These are phyloP conservation scores for Diuraphis noxia DNA, from an alignment of 1,140 invertebrate species.

Conservation along the genomic window DNA sequence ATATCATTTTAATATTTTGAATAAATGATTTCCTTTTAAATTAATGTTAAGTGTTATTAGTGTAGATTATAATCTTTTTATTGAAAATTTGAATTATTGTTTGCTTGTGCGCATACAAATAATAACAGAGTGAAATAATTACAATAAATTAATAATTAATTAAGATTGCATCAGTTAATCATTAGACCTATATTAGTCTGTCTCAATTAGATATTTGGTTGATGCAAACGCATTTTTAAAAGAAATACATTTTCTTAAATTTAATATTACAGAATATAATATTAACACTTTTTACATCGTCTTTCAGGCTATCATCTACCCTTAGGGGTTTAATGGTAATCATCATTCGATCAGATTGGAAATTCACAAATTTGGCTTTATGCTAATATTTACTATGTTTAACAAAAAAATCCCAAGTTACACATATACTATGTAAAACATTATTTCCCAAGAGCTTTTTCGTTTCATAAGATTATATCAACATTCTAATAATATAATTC, in stretches of 20 bases:
- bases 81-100: neutral
- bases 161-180: neutral
- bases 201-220: neutral
- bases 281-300: neutral
- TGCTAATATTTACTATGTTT: constrained; percentile 2
- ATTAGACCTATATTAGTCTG: neutral
- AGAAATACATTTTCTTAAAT: neutral
- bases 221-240: neutral
- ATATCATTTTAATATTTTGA: no score
- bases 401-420: neutral
- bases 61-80: no score
- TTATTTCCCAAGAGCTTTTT: constrained; percentile 6
- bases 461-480: neutral
- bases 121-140: neutral
- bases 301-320: neutral
- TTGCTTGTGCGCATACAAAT: neutral
- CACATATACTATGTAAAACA: neutral
- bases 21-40: no score
- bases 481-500: neutral
- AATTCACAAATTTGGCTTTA: neutral
- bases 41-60: no score
- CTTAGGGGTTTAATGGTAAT: constrained; percentile 7
- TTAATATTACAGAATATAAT: neutral
- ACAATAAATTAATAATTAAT: neutral
- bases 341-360: neutral